Base-by-base conservation (phyloP, 2,888 invertebrate genomes). In the Harpagoxenus sublaevis region DNA sequence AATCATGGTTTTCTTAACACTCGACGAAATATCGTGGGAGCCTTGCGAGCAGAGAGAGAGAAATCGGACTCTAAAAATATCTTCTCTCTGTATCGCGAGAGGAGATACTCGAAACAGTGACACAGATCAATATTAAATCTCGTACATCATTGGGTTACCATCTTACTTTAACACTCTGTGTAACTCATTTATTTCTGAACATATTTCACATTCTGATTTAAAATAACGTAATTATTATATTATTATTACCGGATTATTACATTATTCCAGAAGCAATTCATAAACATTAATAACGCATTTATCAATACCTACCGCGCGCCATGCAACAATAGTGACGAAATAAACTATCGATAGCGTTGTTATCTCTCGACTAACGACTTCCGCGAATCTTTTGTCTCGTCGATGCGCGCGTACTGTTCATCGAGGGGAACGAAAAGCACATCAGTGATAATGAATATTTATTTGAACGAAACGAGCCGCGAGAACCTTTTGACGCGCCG, bases 401-500 rank as follows among this genome's bases (percentile, higher is more conserved):
- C 60, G 53, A 42, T 15, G 28, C 9, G 42, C 28, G 42, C 28
- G 2, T 48, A 23, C 18, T 62, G 57, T 42, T 23, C 53, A 74
- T 73, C 51, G 45, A 57, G 39, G n/a, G n/a, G 53, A 57, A 62
- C 4, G n/a, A 60, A 86, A 68, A 57, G 81, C 53, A 66, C 45
- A 78, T 79, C 23, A 53, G 23, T n/a, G 79, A 63, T 55, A 83
- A 84, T 62, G 70, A 78, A 55, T 84, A 86, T 89, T 89, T 84
- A 87, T 53, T 48, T 65, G 28, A 81, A 23, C 60, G 60, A 66
- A 79, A 62, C 66, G 48, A 79, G 23, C 71, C 68, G 83, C 70
- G 84, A 84, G 84, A 88, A 85, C 81, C 88, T 85, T 88, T 89
- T 82, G 85, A 83, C 66, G 39, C 71, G 39, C 63, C 77, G 78